These are phyloP conservation scores for Linepithema humile DNA, from an alignment of 1,140 invertebrate genomes.

Conservation along the genomic window DNA sequence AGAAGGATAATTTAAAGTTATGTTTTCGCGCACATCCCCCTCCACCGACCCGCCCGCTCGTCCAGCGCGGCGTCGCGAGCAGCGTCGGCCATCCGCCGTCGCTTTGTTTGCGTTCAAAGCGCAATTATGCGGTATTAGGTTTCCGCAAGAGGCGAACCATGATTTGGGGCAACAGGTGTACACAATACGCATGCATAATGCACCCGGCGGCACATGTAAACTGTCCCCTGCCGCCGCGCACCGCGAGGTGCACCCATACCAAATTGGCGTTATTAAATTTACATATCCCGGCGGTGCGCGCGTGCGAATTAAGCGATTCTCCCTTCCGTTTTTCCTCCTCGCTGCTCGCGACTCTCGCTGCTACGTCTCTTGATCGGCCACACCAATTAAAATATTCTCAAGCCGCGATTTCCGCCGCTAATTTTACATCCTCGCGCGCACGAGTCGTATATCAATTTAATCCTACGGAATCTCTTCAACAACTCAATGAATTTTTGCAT, in stretches of 20 bases:
- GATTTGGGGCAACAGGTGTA: slow-evolving; percentile 78
- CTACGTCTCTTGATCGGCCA: neutral
- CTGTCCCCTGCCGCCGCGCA: slow-evolving; percentile 51
- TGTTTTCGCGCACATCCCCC: slow-evolving; percentile 13
- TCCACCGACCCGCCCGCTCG: neutral
- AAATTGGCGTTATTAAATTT: slow-evolving; percentile 76
- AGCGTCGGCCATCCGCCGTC: slow-evolving; percentile 7
- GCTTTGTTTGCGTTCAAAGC: slow-evolving; percentile 70
- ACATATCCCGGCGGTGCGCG: slow-evolving; percentile 65
- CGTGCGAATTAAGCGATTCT: slow-evolving; percentile 71
- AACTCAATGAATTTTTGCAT: neutral
- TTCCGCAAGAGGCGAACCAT: slow-evolving; percentile 68
- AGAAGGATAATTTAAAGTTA: slow-evolving; percentile 62
- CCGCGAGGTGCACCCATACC: slow-evolving; percentile 62
- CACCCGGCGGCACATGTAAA: slow-evolving; percentile 66
- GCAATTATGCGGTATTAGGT: slow-evolving; percentile 74
- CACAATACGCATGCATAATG: slow-evolving; percentile 77
- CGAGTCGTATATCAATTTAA: neutral
- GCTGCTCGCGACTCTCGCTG: neutral
- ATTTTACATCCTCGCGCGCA: neutral
- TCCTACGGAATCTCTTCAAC: neutral
- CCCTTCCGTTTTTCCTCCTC: slow-evolving; percentile 50
- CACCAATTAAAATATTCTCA: slow-evolving; percentile 51
- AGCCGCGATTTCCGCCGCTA: slow-evolving; percentile 17
- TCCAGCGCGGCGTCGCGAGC: neutral